A percentile compares a stretch with the other conserved stretches of the same genome.
Conservation (phyloP, 1,140 invertebrate genomes). For the Eubasilissa regina region DNA sequence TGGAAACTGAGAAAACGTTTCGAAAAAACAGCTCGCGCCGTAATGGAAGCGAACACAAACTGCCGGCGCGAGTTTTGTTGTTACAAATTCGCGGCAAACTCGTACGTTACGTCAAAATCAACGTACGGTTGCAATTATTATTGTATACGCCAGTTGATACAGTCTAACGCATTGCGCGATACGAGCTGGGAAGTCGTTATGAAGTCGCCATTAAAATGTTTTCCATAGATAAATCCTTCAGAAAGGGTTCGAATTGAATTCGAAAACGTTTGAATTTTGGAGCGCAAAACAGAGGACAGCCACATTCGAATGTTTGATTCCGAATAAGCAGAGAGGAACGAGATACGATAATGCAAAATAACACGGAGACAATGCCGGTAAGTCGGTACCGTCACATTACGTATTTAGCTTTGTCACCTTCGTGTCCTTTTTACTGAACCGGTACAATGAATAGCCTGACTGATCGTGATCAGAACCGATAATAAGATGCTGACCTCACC, state of each 20-base stretch:
- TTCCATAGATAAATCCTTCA: background rate
- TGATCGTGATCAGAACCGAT: slow-evolving; percentile 34
- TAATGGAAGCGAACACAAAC: slow-evolving; percentile 22
- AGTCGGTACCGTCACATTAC: slow-evolving; percentile 17
- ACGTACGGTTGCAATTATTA: slow-evolving; percentile 3
- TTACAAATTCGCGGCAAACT: slow-evolving; percentile 34
- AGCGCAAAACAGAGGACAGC: slow-evolving; percentile 16
- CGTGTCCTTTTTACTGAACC: slow-evolving; percentile 36
- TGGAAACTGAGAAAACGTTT: slow-evolving; percentile 15
- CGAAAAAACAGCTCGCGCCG: slow-evolving; percentile 15
- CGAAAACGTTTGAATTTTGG: background rate
- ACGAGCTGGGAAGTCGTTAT: too few relatives aligned
- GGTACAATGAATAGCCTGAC: slow-evolving; percentile 1
- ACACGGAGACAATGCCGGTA: slow-evolving; percentile 22
- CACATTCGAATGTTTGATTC: slow-evolving; percentile 19
- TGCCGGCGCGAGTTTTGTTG: slow-evolving; percentile 16
- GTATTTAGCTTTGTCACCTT: slow-evolving; percentile 28
- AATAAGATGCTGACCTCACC: slow-evolving; percentile 33
- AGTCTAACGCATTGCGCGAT: slow-evolving; percentile 8
- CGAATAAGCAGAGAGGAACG: slow-evolving; percentile 14
- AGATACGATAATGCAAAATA: slow-evolving; percentile 20
- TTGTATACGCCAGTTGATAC: slow-evolving; percentile 23
- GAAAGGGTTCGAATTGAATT: slow-evolving; percentile 25
- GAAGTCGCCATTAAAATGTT: too few relatives aligned
- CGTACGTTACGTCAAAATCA: slow-evolving; percentile 25